Evolutionary conservation across 2,113 vertebrate species (phyloP).

Genomic region (Phasianus colchicus): DNA sequence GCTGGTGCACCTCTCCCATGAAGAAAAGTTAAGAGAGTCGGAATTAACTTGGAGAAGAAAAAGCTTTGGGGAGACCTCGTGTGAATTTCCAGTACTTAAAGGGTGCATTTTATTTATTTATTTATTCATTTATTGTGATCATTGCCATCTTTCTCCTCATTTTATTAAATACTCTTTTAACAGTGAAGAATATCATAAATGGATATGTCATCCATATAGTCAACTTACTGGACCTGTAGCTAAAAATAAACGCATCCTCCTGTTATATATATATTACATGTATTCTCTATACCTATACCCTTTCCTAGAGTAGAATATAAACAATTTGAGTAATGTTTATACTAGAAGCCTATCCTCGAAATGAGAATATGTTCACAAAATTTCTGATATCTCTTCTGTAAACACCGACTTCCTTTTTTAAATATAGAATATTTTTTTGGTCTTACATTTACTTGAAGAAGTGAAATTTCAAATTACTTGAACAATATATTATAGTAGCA

Average conservation of each 20-base stretch:
- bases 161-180: background rate
- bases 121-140: background rate
- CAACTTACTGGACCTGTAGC: background rate
- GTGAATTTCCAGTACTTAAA: background rate
- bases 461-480: background rate
- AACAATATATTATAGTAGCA: background rate
- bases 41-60: too few species aligned
- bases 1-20: background rate
- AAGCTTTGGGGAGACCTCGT: background rate
- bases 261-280: background rate
- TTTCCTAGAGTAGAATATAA: background rate
- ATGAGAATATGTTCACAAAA: background rate
- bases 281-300: background rate
- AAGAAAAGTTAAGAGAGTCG: background rate
- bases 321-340: background rate
- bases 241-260: background rate
- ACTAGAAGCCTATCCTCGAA: background rate
- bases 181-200: background rate
- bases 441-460: background rate
- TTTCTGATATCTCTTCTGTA: background rate
- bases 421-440: background rate
- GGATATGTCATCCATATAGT: background rate
- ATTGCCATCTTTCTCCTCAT: background rate
- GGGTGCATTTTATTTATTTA: background rate
- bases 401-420: background rate